phyloP scores from a whole-genome alignment of 1,140 invertebrate species.

The Drosophila erecta region DNA sequence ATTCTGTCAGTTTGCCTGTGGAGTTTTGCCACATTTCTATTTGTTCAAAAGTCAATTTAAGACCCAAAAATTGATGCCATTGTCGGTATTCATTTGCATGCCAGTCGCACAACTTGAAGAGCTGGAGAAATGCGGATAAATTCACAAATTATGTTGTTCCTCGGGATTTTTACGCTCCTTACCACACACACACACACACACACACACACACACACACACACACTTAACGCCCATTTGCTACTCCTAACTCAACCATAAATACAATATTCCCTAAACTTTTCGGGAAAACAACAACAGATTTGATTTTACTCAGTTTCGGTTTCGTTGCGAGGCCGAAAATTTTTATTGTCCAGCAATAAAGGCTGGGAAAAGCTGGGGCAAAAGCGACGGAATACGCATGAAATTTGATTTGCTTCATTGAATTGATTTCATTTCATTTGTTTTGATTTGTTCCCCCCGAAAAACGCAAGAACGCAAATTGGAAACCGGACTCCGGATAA shows the following conservation, averaged over 20 bases:
- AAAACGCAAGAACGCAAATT: slow-evolving; percentile 75
- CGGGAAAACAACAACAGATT: slow-evolving; percentile 56
- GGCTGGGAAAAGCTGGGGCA: slow-evolving; percentile 49
- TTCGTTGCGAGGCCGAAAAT: slow-evolving; percentile 57
- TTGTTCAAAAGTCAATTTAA: slow-evolving; percentile 62
- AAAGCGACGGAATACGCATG: slow-evolving; percentile 81
- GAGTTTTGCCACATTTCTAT: slow-evolving; percentile 37
- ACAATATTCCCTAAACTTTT: slow-evolving; percentile 52
- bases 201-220: slow-evolving; percentile 39
- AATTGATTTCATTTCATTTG: slow-evolving; percentile 83
- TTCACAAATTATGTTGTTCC: slow-evolving; percentile 46
- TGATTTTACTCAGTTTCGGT: slow-evolving; percentile 61
- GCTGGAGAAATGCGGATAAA: not conserved
- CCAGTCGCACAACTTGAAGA: slow-evolving; percentile 30
- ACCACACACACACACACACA: slow-evolving; percentile 35
- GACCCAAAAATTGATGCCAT: slow-evolving; percentile 41
- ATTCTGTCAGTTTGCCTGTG: not conserved
- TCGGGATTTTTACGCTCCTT: slow-evolving; percentile 47
- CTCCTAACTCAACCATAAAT: slow-evolving; percentile 32
- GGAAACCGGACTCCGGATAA: slow-evolving; percentile 51
- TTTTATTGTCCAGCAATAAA: slow-evolving; percentile 44
- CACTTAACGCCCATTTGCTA: slow-evolving; percentile 66
- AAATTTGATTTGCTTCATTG: slow-evolving; percentile 82
- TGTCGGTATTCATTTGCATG: slow-evolving; percentile 60
- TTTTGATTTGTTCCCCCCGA: slow-evolving; percentile 62